phyloP scores from a whole-genome alignment of 2,113 vertebrate species.

The Mungos mungo region DNA sequence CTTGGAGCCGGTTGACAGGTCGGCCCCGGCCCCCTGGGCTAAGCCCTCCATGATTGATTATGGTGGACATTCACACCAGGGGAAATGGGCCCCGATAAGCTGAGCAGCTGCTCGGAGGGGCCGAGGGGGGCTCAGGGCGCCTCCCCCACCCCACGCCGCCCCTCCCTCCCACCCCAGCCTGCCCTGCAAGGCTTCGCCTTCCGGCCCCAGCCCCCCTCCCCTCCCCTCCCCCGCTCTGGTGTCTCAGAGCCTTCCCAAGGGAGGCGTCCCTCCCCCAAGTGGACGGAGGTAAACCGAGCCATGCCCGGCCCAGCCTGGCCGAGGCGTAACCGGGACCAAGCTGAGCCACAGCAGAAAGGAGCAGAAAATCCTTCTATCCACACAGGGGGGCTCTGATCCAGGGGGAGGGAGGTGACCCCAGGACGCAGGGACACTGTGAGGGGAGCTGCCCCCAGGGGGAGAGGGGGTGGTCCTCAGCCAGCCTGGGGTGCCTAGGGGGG shows the following conservation, averaged over 20 bases:
- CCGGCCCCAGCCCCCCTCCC: not conserved
- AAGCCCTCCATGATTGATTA: constrained; percentile 34
- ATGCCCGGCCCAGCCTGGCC: accelerated
- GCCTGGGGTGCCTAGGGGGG: not conserved
- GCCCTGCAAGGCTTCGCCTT: not conserved
- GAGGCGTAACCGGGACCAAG: not conserved
- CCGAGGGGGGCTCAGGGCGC: not conserved
- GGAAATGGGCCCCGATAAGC: not conserved
- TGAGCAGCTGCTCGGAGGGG: constrained; percentile 50
- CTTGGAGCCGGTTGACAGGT: constrained; percentile 25
- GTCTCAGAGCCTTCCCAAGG: not conserved
- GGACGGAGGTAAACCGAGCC: not conserved
- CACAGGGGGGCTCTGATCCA: accelerated
- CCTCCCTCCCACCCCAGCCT: not conserved
- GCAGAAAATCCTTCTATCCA: not conserved
- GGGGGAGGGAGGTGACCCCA: not conserved
- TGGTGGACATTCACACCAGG: not conserved
- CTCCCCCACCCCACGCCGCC: not conserved
- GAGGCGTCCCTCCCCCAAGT: not conserved
- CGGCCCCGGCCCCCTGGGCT: not conserved
- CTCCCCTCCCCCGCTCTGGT: not conserved
- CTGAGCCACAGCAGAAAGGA: not conserved
- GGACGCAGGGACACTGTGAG: not conserved
- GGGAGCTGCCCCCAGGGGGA: not conserved
- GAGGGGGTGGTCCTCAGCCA: accelerated